A percentile compares a stretch with the other conserved stretches of the same genome.
Evolutionary conservation across 2,797 vertebrate species (phyloP).

Genomic region (Mormyrops attenuatus): DNA sequence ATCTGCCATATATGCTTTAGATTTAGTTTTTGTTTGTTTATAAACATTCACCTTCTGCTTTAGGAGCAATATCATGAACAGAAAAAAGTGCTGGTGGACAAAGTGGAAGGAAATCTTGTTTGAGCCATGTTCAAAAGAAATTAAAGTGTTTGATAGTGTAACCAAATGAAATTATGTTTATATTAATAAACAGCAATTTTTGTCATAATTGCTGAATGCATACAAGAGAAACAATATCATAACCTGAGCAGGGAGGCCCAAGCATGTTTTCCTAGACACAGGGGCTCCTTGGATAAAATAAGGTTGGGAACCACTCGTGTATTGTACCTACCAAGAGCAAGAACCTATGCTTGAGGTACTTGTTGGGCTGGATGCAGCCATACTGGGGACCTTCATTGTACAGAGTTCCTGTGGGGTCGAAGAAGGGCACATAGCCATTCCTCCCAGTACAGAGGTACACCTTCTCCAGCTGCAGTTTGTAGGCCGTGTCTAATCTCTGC

Average conservation of each 20-base stretch:
- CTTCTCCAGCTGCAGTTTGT: constrained; percentile 90
- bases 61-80: background rate
- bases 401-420: constrained; percentile 88
- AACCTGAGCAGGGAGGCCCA: background rate
- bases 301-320: background rate
- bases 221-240: background rate
- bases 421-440: constrained; percentile 94
- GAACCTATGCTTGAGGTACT: constrained; percentile 88
- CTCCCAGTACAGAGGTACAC: constrained; percentile 92
- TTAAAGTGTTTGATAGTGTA: background rate
- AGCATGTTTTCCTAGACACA: background rate
- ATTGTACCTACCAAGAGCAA: constrained; percentile 77
- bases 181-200: background rate
- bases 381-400: constrained; percentile 95
- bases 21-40: background rate
- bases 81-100: background rate
- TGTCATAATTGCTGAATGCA: background rate
- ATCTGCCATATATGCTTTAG: background rate
- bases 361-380: constrained; percentile 94
- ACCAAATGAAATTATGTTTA: background rate
- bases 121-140: background rate
- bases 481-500: constrained; percentile 89
- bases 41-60: background rate
- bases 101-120: background rate
- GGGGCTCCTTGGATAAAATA: background rate